Evolutionary conservation across 2,888 invertebrate species (phyloP), one percentile per base, ranked within the genome.

Genomic region (Nomada lathburiana): DNA sequence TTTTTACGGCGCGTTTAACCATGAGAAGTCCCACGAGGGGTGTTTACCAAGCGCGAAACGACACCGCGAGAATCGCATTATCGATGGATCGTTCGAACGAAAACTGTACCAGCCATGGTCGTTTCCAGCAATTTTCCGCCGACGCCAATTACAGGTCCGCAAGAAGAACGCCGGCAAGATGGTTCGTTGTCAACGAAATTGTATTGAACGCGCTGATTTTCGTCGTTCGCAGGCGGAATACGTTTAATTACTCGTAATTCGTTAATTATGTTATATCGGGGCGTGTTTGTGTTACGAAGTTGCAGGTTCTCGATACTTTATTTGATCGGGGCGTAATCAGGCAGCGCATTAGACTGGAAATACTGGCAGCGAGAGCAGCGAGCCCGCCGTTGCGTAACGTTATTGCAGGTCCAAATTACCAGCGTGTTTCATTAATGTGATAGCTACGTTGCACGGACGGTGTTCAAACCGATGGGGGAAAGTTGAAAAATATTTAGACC

Each of bases 1-100:
- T 76, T 76, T 76, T 63, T 70, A 36, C 70, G 26, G 63, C 36
- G 70, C 55, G 50, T 68, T 74, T 68, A 68, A 74, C 59, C 65
- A 57, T n/a, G 62, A n/a, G 16, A 47, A 65, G 57, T 52, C 59
- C 18, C 55, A 1, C 9, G 26, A 26, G 64, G 18, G 18, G 18
- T 23, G 11, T 36, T 36, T 29, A 44, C 53, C 42, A 57, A 47
- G 26, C 44, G 68, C n/a, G 44, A 59, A 57, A 57, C 11, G 47
- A 60, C 36, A 52, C 20, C 20, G 47, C 36, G 10, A 50, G 16
- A 47, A 63, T 20, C 63, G 44, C 20, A 29, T 60, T 70, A 59
- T 52, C 36, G 50, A 60, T 42, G 60, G 47, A 70, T 36, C 13
- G 44, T 67, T 36, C 29, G 7, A 16, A 20, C 20, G 53, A 53